Evolutionary conservation across 2,797 vertebrate genomes (phyloP).

Genomic region (Naso thynnoides): DNA sequence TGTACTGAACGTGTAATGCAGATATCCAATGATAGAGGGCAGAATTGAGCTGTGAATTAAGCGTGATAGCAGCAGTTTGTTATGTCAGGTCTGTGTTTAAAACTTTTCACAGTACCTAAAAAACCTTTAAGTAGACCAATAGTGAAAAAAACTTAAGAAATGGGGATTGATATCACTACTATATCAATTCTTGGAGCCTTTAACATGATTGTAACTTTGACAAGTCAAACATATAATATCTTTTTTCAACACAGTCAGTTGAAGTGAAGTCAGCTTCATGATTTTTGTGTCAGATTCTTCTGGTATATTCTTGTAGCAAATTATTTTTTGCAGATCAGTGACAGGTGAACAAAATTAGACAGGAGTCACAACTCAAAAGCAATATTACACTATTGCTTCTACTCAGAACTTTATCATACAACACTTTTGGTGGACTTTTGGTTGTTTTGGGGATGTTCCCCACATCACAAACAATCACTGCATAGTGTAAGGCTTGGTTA

Average conservation of each 20-base stretch:
- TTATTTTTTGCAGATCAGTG: too few species aligned
- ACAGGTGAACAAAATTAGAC: background rate
- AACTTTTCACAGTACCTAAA: constrained; percentile 15
- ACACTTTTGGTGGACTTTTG: background rate
- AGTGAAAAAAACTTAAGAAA: background rate
- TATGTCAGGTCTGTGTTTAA: constrained; percentile 8
- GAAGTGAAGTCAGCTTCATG: background rate
- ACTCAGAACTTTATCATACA: background rate
- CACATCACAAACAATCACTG: background rate
- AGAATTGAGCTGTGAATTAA: constrained; percentile 83
- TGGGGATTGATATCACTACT: background rate
- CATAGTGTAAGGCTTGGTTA: background rate
- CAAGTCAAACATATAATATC: background rate
- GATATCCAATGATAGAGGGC: constrained; percentile 80
- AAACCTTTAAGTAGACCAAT: constrained; percentile 1
- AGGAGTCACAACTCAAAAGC: background rate
- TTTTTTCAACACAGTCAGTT: background rate
- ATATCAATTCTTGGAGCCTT: background rate
- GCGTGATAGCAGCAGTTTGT: background rate
- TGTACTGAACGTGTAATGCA: constrained; percentile 30
- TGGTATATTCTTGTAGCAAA: constrained; percentile 2
- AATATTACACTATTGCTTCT: background rate
- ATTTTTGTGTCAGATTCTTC: background rate
- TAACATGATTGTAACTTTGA: background rate
- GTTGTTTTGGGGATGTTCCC: background rate